Percentiles rank a stretch among this genome's conserved stretches.
phyloP scores from a whole-genome alignment of 2,113 vertebrate genomes.

The Charina bottae region DNA sequence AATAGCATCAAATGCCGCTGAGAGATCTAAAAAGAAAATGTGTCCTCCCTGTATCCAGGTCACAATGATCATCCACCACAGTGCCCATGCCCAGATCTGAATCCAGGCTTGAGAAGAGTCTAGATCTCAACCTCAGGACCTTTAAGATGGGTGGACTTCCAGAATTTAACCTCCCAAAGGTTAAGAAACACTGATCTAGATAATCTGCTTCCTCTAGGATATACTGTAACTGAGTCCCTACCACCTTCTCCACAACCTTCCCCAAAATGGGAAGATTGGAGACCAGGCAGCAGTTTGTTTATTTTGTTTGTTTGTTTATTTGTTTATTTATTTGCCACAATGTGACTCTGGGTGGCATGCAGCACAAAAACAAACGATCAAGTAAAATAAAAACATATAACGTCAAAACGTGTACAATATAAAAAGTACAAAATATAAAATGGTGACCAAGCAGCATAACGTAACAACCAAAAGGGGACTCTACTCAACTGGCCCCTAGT shows the following conservation, averaged over 20 bases:
- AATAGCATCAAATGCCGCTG: not conserved
- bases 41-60: not conserved
- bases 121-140: not conserved
- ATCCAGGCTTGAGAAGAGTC: not conserved
- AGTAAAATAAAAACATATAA: not conserved
- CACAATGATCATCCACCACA: not conserved
- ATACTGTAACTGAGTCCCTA: not conserved
- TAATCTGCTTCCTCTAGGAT: not conserved
- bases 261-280: not conserved
- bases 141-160: too few relatives aligned
- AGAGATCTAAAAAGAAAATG: not conserved
- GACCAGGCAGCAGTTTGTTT: not conserved
- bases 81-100: not conserved
- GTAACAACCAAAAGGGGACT: not conserved
- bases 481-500: not conserved
- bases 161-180: too few relatives aligned
- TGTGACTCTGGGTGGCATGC: not conserved
- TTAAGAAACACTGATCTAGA: not conserved
- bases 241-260: not conserved
- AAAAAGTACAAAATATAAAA: not conserved
- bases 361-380: not conserved
- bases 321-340: not conserved
- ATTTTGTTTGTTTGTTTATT: not conserved
- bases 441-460: not conserved
- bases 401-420: not conserved